These are phyloP conservation scores for Nineta flava DNA, from an alignment of 2,888 invertebrate genomes.

Conservation along the genomic window DNA sequence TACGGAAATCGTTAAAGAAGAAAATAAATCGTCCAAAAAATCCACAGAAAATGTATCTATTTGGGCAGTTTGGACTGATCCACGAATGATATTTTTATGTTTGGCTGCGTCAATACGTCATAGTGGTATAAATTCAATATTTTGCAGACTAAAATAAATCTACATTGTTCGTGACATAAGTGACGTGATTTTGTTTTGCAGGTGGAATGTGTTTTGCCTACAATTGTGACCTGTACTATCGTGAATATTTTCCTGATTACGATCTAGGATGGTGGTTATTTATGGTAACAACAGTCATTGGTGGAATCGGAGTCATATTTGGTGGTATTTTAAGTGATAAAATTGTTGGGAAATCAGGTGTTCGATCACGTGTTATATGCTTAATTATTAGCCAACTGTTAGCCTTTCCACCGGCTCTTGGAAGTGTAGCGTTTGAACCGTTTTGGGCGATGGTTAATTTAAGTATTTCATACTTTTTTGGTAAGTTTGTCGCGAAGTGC, in stretches of 20 bases:
- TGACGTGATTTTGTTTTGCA: conserved; percentile 20
- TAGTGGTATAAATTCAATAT: conserved; percentile 52
- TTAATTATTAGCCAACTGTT: conserved; percentile 69
- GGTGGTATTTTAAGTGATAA: conserved; percentile 71
- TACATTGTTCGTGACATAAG: neutral
- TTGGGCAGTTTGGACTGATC: conserved; percentile 63
- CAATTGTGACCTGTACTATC: conserved; percentile 79
- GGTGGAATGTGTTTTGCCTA: conserved; percentile 85
- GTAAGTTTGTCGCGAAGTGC: conserved; percentile 34
- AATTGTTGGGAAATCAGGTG: conserved; percentile 74
- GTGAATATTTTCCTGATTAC: conserved; percentile 75
- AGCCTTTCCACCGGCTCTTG: conserved; percentile 71
- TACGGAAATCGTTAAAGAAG: conserved; percentile 51
- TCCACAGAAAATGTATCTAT: conserved; percentile 32
- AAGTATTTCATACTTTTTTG: conserved; percentile 77
- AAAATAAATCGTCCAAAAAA: conserved; percentile 26
- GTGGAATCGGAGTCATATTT: conserved; percentile 57
- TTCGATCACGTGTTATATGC: conserved; percentile 62
- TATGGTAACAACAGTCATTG: conserved; percentile 74
- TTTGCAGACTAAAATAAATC: neutral
- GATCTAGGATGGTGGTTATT: conserved; percentile 85
- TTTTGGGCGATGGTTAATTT: conserved; percentile 76
- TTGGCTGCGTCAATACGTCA: conserved; percentile 79
- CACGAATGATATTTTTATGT: conserved; percentile 62
- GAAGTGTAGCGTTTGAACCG: conserved; percentile 67